Evolutionary conservation across 2,797 vertebrate genomes (phyloP).

Genomic region (Gastrophryne carolinensis): DNA sequence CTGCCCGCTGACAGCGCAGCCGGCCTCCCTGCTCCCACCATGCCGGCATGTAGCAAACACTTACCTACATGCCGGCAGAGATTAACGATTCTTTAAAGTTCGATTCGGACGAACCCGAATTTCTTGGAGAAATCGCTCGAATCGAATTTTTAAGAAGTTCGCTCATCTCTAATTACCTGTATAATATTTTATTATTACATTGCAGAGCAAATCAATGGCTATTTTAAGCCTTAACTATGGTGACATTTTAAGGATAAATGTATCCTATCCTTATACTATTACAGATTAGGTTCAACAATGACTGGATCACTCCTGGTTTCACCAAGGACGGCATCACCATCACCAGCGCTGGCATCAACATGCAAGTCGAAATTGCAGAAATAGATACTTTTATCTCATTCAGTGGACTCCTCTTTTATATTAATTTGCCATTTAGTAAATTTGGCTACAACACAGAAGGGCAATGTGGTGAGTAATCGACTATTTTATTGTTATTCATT

Average conservation of each 20-base stretch:
- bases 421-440: constrained; percentile 69
- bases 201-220: not conserved
- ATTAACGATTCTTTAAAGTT: no score
- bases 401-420: constrained; percentile 70
- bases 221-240: no score
- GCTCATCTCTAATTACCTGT: no score
- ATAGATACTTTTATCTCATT: constrained; percentile 66
- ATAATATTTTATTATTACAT: not conserved
- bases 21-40: no score
- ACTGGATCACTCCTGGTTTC: constrained; percentile 65
- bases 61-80: no score
- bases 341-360: constrained; percentile 67
- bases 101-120: no score
- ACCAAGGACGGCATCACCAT: constrained; percentile 61
- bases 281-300: constrained; percentile 68
- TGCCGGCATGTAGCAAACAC: no score
- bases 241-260: not conserved
- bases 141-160: no score
- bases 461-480: constrained; percentile 71
- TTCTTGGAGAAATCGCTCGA: no score
- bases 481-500: no score
- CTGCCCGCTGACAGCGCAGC: no score
- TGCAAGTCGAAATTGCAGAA: constrained; percentile 68
- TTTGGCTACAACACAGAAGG: constrained; percentile 75
- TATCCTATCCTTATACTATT: not conserved